Evolutionary conservation across 2,113 vertebrate species (phyloP).

Genomic region (Podarcis raffonei): DNA sequence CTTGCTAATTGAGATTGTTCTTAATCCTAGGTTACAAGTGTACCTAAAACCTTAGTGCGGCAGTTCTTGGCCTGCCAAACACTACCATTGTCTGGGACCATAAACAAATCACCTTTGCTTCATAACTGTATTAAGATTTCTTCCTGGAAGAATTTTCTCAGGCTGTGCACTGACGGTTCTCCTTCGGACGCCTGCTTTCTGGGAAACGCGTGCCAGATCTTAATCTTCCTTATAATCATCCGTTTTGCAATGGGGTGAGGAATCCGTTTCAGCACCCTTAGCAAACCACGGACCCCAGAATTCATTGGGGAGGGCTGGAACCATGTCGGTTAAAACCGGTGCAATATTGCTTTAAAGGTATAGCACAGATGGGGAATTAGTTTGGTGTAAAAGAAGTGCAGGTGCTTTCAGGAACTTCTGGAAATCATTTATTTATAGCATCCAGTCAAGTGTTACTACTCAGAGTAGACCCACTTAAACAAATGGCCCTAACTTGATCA

Average conservation of each 20-base stretch:
- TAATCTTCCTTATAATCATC: slow-evolving; percentile 53
- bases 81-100: neutral
- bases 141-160: slow-evolving; percentile 34
- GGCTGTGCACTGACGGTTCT: slow-evolving; percentile 17
- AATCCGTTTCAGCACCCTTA: neutral
- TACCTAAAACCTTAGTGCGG: neutral
- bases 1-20: neutral
- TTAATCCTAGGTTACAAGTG: neutral
- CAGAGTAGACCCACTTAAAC: too few relatives aligned
- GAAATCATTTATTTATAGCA: too few relatives aligned
- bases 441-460: too few relatives aligned
- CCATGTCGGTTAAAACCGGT: too few relatives aligned
- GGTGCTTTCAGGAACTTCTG: too few relatives aligned
- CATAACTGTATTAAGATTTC: slow-evolving; percentile 29
- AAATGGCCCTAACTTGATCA: too few relatives aligned
- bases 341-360: too few relatives aligned
- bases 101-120: slow-evolving; percentile 28
- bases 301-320: too few relatives aligned
- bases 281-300: too few relatives aligned
- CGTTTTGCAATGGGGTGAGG: slow-evolving; percentile 23
- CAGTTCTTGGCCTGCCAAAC: neutral
- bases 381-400: too few relatives aligned
- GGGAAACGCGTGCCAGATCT: slow-evolving; percentile 46
- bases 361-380: too few relatives aligned
- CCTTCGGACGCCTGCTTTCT: slow-evolving; percentile 53